Base-by-base conservation (phyloP, 1,140 invertebrate species). In the Oncopodura yosiiana region DNA sequence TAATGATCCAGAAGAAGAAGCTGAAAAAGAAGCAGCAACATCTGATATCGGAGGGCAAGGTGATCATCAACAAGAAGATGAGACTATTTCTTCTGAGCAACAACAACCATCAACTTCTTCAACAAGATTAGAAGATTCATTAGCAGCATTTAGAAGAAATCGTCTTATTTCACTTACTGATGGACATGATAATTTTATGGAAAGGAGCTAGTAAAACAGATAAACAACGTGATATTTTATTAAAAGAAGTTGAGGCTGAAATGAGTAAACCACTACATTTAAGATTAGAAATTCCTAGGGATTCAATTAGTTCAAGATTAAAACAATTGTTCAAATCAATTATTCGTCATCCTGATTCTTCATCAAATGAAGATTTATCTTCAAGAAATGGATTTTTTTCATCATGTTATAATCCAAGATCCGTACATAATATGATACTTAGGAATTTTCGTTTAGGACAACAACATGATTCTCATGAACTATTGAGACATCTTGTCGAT, bases 381-480 rank as follows among this genome's bases (percentile, higher is more conserved):
- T 32, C 74, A 78, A 1, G 67, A 89, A 39, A 76, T 80, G 12
- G 74, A 78, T 34, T 83, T 86, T 41, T 70, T 87, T 36, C 76
- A 77, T 21, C 16, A 41, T 5, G 38, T 16, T n/a, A n/a, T 73
- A 37, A 89, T 90, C 2, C 72, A 73, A 29, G 77, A 80, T 50
- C 73, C 94, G 16, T 81, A 93, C 41, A 77, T 77, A 32, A 78
- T 80, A 58, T 74, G 93, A n/a, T 83, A 79, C 53, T 77, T 78
- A 66, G 87, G 84, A 68, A 77, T 78, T 97, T 95, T 69, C 82
- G 82, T 53, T 88, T 89, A n/a, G 90, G 83, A 24, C 86, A 91
- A 62, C 94, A 98, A 69, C 94, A 98, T 67, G 94, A 99, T 72
- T 82, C 93, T 9, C 94, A 98, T 67, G 94, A 99, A 70, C 70